Evolutionary conservation across 2,113 vertebrate genomes (phyloP).

Genomic region (Erinaceus europaeus): DNA sequence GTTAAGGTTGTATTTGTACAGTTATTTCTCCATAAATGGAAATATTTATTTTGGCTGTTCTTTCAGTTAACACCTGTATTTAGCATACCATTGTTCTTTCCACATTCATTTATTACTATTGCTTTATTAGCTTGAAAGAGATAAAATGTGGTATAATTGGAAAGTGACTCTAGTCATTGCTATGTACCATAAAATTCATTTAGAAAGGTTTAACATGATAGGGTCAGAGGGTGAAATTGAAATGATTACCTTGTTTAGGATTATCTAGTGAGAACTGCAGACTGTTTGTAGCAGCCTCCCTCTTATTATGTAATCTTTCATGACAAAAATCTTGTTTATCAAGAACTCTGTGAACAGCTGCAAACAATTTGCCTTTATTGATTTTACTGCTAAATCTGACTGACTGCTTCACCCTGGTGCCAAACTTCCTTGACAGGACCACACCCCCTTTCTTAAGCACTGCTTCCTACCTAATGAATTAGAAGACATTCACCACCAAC

Average conservation of each 20-base stretch:
- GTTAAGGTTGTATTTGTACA: background rate
- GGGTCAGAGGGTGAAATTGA: conserved; percentile 52
- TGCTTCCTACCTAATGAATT: background rate
- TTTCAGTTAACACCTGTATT: conserved; percentile 23
- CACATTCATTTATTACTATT: conserved; percentile 18
- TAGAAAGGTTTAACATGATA: conserved; percentile 56
- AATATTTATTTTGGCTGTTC: conserved; percentile 33
- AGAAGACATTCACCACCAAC: background rate
- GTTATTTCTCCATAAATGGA: conserved; percentile 17
- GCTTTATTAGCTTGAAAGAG: background rate
- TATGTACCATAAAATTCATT: conserved; percentile 28
- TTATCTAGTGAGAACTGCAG: conserved; percentile 50
- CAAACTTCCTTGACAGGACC: background rate
- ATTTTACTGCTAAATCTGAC: conserved; percentile 65
- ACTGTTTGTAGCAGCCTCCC: conserved; percentile 43
- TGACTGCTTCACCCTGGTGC: conserved; percentile 36
- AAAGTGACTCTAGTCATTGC: conserved; percentile 42
- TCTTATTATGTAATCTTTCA: conserved; percentile 70
- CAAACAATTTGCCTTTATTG: conserved; percentile 74
- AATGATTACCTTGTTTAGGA: conserved; percentile 69
- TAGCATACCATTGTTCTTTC: background rate
- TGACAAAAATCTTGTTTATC: conserved; percentile 70
- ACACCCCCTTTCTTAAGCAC: background rate
- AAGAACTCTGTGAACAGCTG: conserved; percentile 62
- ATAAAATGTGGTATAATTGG: background rate